Conservation (phyloP, 2,797 vertebrate species). For the Oreochromis mossambicus region DNA sequence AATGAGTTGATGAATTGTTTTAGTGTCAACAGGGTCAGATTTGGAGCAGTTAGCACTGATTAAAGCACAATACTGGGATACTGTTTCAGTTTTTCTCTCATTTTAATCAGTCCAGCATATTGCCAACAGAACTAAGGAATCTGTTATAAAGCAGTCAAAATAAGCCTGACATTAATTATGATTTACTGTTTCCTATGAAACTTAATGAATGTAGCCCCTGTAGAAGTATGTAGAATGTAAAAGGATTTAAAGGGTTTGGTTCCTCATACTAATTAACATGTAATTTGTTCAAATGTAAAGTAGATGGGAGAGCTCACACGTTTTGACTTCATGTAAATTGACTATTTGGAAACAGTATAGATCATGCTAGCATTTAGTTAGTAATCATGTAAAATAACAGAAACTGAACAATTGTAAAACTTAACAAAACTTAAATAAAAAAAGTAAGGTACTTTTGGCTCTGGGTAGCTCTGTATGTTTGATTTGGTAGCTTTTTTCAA, state of each 20-base stretch:
- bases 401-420: neutral
- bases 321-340: neutral
- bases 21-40: constrained; percentile 18
- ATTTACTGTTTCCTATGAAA: neutral
- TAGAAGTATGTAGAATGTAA: neutral
- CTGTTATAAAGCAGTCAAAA: neutral
- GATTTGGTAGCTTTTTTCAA: neutral
- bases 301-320: neutral
- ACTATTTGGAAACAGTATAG: neutral
- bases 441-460: neutral
- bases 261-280: neutral
- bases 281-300: neutral
- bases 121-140: neutral
- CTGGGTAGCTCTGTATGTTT: neutral
- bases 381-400: neutral
- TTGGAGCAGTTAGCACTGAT: constrained; percentile 20
- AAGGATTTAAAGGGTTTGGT: neutral
- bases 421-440: neutral
- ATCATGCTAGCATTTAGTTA: neutral
- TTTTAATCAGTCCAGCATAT: neutral
- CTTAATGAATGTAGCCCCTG: neutral
- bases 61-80: constrained; percentile 3
- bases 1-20: constrained; percentile 1
- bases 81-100: neutral
- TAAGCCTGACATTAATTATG: neutral